Evolutionary conservation across 2,888 invertebrate species (phyloP).

Genomic region (Eupithecia exiguata): DNA sequence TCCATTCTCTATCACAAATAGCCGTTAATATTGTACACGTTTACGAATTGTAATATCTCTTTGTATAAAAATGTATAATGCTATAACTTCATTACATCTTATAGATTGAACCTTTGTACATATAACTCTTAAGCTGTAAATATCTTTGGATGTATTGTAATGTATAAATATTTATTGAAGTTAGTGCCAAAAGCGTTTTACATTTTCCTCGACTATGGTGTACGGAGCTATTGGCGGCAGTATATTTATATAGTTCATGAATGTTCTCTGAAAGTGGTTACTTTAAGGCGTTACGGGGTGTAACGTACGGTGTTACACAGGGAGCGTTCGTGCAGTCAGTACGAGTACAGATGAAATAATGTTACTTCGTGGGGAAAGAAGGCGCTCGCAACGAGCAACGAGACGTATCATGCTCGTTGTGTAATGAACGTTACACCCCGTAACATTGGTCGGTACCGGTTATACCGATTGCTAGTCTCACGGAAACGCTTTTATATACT

Average conservation of each 20-base stretch:
- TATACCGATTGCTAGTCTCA: slow-evolving; percentile 59
- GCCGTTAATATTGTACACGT: slow-evolving; percentile 67
- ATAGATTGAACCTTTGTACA: slow-evolving; percentile 55
- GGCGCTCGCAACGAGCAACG: not conserved
- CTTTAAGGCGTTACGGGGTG: not conserved
- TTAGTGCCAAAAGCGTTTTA: slow-evolving; percentile 82
- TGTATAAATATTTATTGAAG: slow-evolving; percentile 74
- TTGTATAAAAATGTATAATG: slow-evolving; percentile 63
- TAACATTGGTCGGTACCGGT: not conserved
- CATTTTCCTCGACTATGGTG: slow-evolving; percentile 64
- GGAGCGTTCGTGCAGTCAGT: not conserved
- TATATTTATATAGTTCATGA: slow-evolving; percentile 43
- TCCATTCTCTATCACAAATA: slow-evolving; percentile 22
- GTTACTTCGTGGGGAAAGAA: too few relatives aligned
- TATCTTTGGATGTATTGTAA: slow-evolving; percentile 75
- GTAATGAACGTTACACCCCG: not conserved
- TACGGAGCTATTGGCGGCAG: slow-evolving; percentile 46
- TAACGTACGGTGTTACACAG: not conserved
- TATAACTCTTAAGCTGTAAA: slow-evolving; percentile 77
- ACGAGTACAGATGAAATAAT: too few relatives aligned
- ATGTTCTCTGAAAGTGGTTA: slow-evolving; percentile 32
- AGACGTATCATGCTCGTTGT: not conserved
- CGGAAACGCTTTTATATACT: slow-evolving; percentile 68
- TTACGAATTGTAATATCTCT: slow-evolving; percentile 48
- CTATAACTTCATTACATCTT: slow-evolving; percentile 59